Evolutionary conservation across 2,113 vertebrate genomes (phyloP), one percentile per base, ranked within the genome.

Genomic region (Centrocercus urophasianus): DNA sequence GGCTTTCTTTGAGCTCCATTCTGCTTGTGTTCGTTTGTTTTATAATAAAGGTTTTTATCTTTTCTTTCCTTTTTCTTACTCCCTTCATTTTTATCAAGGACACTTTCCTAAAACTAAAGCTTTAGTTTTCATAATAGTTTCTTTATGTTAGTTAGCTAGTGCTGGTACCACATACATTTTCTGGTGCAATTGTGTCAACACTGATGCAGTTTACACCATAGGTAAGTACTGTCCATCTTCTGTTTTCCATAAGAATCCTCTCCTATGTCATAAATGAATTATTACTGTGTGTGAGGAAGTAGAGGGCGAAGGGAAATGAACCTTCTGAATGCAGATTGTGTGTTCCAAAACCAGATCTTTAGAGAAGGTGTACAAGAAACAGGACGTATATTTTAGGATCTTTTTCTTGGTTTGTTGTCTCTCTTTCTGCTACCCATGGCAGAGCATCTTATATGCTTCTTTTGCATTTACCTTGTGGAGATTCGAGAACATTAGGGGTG

Each of bases 391-490:
- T 36, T 47, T 72, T 2, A 20, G 65, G 67, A 1, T 61, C 19
- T 10, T 82, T 67, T 42, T 59, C 93, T 77, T 56, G 25, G 36
- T 9, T 0, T 22, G 11, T 22, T 64, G 32, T 30, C 57, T 93
- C 86, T 93, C 32, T 52, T 43, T 93, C 63, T 77, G 56, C 27
- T 73, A 32, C 7, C 67, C 71, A 52, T 24, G 22, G 19, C 70
- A 72, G 74, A 79, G 32, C 20, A 83, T 54, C 34, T 87, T 71
- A 4, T 13, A 1, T 43, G 17, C 78, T 82, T 86, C 13, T 72
- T 76, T 69, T 65, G 14, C 3, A 5, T 57, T 77, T 48, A 45
- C 30, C 40, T 72, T 65, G 17, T 0, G 0, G 70, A 69, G 17
- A 82, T 87, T 88, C 10, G 36, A 6, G 18, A 50, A 8, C 27